Base-by-base conservation (phyloP, 35 echinoderm and acorn worm genomes). In the Ophioderma brevispina region DNA sequence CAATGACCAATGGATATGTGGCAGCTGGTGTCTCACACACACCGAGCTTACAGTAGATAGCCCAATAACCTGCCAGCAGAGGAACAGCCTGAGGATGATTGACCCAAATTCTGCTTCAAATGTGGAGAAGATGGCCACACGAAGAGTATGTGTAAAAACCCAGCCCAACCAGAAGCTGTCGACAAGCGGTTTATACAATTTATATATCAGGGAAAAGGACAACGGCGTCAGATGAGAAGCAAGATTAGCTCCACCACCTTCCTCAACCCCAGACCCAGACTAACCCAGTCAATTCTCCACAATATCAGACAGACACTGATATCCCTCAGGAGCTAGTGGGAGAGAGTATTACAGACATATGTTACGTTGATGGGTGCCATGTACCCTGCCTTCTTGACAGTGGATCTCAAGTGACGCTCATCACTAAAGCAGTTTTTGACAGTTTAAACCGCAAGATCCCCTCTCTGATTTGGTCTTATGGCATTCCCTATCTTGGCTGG, bases 401-500 rank as follows among this genome's bases (percentile, higher is more conserved):
- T 82, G 83, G 93, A 19, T 95, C 93, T 13, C 88, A 95, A 33
- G 89, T 95, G 0, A 95, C 93, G 25, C 40, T 91, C 28, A 78
- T 95, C 41, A 46, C 46, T 17, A 70, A 90, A 13, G 82, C 77
- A 34, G 50, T 91, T 14, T 91, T 95, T 46, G 52, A 91, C 31
- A 76, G 25, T 4, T 59, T 95, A 1, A 63, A 49, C 0, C 36
- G 63, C 21, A 78, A 91, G 35, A 38, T 95, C 32, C 34, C 21
- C 35, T 77, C 33, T 38, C 21, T 25, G 94, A 92, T 42, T 36
- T 95, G 11, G 80, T 92, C 0, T 33, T 95, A 13, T 79, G 94
- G 79, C 94, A 92, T 95, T 0, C 94, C 94, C 18, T 92, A 92
- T 42, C 46, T 88, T 11, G 85, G 94, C 2, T 95, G 80, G 70